Evolutionary conservation across 2,888 invertebrate species (phyloP), one percentile per base, ranked within the genome.

Genomic region (Mycalesis mineus): DNA sequence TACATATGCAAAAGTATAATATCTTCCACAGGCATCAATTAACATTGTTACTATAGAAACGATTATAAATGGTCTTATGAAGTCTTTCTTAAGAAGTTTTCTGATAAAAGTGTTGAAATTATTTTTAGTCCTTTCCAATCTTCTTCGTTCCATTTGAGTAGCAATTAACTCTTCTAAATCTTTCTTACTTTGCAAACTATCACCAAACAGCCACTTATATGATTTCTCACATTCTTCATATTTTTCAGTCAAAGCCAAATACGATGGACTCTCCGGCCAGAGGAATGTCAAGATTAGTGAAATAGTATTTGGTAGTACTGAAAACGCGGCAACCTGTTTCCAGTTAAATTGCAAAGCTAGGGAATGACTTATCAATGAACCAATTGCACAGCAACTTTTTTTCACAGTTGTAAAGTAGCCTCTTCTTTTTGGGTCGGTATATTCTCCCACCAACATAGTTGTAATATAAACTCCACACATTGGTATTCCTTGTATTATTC

Each of bases 201-300:
- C 56, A 17, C 76, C 80, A 29, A 71, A 51, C 0, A 78, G 56
- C 71, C 73, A 80, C 3, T 49, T 50, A 49, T 70, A 75, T 0
- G 77, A 66, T 45, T 65, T 62, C 13, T 70, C 63, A 48, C 75
- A 77, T 8, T 77, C 75, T 2, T 63, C 64, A 58, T 68, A 75
- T 28, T 65, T 67, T 2, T 76, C 78, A 57, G 68, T 75, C 61
- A 74, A 59, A 0, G 77, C 80, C 8, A 74, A 65, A 55, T 61
- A 73, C 0, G 72, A 67, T 1, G 79, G 80, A 33, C 78, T 80
- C 54, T 80, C 80, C 0, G 72, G 71, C 74, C 77, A 80, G n/a
- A 70, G 68, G 1, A 66, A 53, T 0, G 73, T 70, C n/a, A 74
- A 6, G 0, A 75, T 14, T 0, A 71, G 44, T 0, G 71, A 52